A percentile compares a stretch with the other conserved stretches of the same genome.
Evolutionary conservation across 2,888 invertebrate genomes (phyloP).

Genomic region (Formica aserva): DNA sequence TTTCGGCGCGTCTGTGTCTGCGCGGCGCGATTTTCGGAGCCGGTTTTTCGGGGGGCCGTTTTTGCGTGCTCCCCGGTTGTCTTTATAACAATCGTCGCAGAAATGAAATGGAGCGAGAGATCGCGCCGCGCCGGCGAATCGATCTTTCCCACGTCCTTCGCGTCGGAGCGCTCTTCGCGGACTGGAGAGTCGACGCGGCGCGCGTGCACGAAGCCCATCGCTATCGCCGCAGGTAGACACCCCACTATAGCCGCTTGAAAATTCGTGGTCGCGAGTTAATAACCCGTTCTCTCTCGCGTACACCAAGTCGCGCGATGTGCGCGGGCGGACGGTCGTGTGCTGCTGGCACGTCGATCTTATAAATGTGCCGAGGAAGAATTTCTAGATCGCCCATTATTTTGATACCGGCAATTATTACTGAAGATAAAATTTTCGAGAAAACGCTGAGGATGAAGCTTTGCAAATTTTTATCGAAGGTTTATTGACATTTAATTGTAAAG

Average conservation of each 20-base stretch:
- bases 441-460: background rate
- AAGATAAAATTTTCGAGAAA: background rate
- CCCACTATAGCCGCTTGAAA: constrained; percentile 78
- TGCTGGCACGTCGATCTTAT: constrained; percentile 9
- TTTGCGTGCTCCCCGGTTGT: background rate
- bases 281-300: constrained; percentile 64
- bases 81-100: background rate
- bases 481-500: background rate
- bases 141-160: constrained; percentile 80
- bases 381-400: background rate
- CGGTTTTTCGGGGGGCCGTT: constrained; percentile 19
- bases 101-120: constrained; percentile 31
- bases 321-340: constrained; percentile 57
- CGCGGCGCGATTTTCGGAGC: constrained; percentile 14
- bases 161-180: constrained; percentile 83
- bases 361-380: constrained; percentile 4
- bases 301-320: constrained; percentile 50
- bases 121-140: constrained; percentile 62
- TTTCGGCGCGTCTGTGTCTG: background rate
- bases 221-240: constrained; percentile 79
- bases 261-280: constrained; percentile 71
- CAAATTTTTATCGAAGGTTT: background rate
- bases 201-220: constrained; percentile 78
- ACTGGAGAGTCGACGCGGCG: constrained; percentile 80
- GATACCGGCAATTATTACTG: background rate